Percentiles rank a stretch among this genome's conserved stretches.
These are phyloP conservation scores for Phodopus roborovskii DNA, from an alignment of 2,113 vertebrate species.

Conservation along the genomic window DNA sequence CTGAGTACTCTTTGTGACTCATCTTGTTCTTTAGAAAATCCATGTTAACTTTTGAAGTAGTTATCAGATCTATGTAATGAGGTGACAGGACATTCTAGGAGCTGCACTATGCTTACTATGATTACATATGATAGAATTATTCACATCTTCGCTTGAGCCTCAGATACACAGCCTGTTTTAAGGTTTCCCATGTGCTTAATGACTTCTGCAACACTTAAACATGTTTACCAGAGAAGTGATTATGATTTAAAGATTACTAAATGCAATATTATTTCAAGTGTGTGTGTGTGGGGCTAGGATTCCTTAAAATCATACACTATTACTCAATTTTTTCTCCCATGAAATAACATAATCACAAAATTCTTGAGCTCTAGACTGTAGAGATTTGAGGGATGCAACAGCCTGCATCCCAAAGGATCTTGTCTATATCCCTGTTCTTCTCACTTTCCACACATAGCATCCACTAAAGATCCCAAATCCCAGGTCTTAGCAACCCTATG, in stretches of 20 bases:
- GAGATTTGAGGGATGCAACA: accelerated
- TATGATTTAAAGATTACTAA: background rate
- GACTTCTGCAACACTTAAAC: background rate
- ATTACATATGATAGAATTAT: background rate
- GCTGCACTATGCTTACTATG: background rate
- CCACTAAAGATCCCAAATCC: background rate
- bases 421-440: accelerated
- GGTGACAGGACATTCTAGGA: accelerated
- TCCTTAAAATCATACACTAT: background rate
- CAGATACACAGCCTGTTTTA: background rate
- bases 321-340: too few species aligned
- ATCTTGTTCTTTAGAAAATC: background rate
- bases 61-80: background rate
- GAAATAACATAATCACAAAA: background rate
- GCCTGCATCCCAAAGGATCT: background rate
- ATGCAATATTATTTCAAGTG: background rate
- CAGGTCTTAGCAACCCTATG: background rate
- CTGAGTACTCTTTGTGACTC: background rate
- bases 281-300: background rate
- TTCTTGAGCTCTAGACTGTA: background rate
- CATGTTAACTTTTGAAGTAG: background rate
- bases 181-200: background rate
- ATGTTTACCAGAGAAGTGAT: background rate
- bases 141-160: background rate
- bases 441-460: background rate